phyloP scores from a whole-genome alignment of 2,888 invertebrate species.

The Hoplodrina ambigua region DNA sequence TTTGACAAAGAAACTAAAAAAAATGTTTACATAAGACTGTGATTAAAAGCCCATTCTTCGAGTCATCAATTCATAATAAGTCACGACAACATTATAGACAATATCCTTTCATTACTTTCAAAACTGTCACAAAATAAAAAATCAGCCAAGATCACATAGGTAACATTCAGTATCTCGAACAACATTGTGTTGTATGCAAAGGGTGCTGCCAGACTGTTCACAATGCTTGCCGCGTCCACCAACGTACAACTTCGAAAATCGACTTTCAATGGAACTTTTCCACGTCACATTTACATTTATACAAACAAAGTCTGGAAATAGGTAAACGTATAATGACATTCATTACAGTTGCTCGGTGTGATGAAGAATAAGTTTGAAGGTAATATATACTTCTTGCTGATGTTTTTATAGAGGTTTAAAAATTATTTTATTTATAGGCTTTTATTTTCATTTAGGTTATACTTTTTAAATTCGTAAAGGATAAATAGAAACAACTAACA shows the following conservation, averaged over 20 bases:
- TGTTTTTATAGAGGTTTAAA: neutral
- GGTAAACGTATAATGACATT: slow-evolving; percentile 59
- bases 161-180: slow-evolving; percentile 69
- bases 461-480: neutral
- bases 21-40: too few relatives aligned
- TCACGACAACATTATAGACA: neutral
- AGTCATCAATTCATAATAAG: too few relatives aligned
- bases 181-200: slow-evolving; percentile 76
- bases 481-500: neutral
- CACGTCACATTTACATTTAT: slow-evolving; percentile 82
- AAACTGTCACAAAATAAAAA: slow-evolving; percentile 45
- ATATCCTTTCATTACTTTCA: neutral
- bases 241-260: slow-evolving; percentile 84
- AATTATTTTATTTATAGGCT: too few relatives aligned
- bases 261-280: slow-evolving; percentile 85
- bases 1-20: too few relatives aligned
- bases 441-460: neutral
- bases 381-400: neutral
- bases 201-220: slow-evolving; percentile 69
- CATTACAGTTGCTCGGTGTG: slow-evolving; percentile 42
- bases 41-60: too few relatives aligned
- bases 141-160: slow-evolving; percentile 60
- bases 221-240: slow-evolving; percentile 74
- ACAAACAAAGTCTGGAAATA: slow-evolving; percentile 69
- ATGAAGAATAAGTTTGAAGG: neutral